Evolutionary conservation across 1,140 invertebrate species (phyloP), one percentile per base, ranked within the genome.

Genomic region (Eupristina koningsbergeri): DNA sequence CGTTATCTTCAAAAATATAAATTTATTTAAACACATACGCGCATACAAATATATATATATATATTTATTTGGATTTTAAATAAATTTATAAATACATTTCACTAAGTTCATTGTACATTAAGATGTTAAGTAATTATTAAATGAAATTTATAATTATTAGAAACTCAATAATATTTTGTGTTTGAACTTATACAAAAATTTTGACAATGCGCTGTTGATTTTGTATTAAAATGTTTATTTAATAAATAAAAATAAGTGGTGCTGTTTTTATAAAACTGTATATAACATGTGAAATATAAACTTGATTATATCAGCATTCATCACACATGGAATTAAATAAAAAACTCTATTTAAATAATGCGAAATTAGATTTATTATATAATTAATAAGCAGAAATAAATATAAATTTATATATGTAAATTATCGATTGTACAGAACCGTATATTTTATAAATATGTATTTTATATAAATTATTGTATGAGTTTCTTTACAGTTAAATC

Each of bases 391-490:
- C 31, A 80, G 31, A 82, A 15, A 26, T 50, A 47, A 36, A 83
- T 8, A 76, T 45, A 71, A 45, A 78, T 39, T 84, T 87, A 77
- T 81, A 86, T 86, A 84, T 88, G 17, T 87, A 84, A 87, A 87
- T 88, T 88, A 67, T 88, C 84, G 84, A 53, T 87, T 89, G 87
- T 89, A 89, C 86, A 89, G 84, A 88, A 88, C 80, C 84, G 85
- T 84, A 73, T 83, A 87, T 89, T 87, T 88, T 85, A 86, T 84
- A 88, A 89, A 89, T 88, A 81, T 88, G 86, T 89, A 89, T 88
- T 88, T 89, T 88, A 87, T 89, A 89, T 88, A 86, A 88, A 88
- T 85, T 88, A 88, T 89, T 86, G 86, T 86, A 87, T 85, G 69
- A 83, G 86, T 81, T 87, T 88, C 81, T 67, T 84, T 76, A 63